These are phyloP conservation scores for Siniperca chuatsi DNA, from an alignment of 2,113 vertebrate species.

Conservation along the genomic window DNA sequence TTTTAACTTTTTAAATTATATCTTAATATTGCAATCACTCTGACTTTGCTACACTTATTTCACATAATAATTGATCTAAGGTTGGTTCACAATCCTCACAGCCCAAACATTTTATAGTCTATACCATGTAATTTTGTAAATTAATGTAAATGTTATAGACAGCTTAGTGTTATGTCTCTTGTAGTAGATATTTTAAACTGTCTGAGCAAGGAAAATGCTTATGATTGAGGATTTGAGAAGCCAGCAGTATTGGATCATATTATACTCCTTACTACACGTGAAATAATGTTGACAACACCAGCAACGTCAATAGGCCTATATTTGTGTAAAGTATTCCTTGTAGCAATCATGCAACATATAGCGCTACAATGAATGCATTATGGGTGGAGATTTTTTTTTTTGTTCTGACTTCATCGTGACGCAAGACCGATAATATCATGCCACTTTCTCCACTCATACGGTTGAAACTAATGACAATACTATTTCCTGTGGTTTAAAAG, in stretches of 20 bases:
- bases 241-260: background rate
- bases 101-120: background rate
- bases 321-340: background rate
- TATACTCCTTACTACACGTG: background rate
- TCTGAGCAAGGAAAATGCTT: background rate
- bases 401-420: conserved; percentile 63
- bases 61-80: background rate
- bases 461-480: conserved; percentile 49
- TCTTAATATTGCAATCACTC: background rate
- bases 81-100: background rate
- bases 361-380: conserved; percentile 55
- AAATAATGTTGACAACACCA: background rate
- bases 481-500: conserved; percentile 37
- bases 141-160: background rate
- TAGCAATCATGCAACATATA: conserved; percentile 26
- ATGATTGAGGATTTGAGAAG: background rate
- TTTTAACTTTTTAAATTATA: background rate
- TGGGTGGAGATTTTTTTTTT: conserved; percentile 60
- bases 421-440: conserved; percentile 55
- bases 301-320: background rate
- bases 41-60: background rate
- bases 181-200: background rate
- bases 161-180: no score
- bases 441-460: conserved; percentile 58
- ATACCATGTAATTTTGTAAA: background rate